phyloP scores from a whole-genome alignment of 2,888 invertebrate species.

The Acrobasis suavella region DNA sequence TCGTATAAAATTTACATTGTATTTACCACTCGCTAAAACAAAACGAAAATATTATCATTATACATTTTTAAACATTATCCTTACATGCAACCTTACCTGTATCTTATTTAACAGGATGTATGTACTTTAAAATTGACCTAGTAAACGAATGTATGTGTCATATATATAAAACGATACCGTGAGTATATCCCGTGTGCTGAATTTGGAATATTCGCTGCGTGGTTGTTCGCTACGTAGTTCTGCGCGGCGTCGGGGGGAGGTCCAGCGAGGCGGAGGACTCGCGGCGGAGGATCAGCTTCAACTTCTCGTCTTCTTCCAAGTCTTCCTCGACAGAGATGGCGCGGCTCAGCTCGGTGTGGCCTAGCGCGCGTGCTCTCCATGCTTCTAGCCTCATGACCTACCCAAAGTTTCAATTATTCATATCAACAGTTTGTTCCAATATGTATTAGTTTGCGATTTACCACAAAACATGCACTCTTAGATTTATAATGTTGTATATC shows the following conservation, averaged over 20 bases:
- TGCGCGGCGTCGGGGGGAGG: constrained; percentile 47
- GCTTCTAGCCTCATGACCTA: constrained; percentile 89
- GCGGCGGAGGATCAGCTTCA: constrained; percentile 62
- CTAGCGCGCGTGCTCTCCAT: constrained; percentile 84
- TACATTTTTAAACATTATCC: constrained; percentile 6
- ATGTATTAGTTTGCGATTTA: constrained; percentile 16
- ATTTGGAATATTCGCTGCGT: background rate
- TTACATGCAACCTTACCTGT: constrained; percentile 14
- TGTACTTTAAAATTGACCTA: constrained; percentile 22
- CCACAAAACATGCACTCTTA: background rate
- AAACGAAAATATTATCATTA: constrained; percentile 7
- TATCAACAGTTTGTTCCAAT: constrained; percentile 10
- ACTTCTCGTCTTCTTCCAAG: constrained; percentile 67
- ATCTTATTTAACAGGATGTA: constrained; percentile 6
- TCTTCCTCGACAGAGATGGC: constrained; percentile 70
- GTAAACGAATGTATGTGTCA: constrained; percentile 17
- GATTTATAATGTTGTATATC: no score
- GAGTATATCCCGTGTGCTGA: background rate
- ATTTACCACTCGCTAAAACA: constrained; percentile 3
- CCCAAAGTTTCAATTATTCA: constrained; percentile 16
- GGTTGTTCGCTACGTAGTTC: constrained; percentile 51
- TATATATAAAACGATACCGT: constrained; percentile 7
- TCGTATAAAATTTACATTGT: constrained; percentile 1
- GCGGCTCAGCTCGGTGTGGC: constrained; percentile 60
- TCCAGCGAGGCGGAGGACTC: constrained; percentile 69